phyloP scores from a whole-genome alignment of 2,888 invertebrate species.

The Limnephilus marmoratus region DNA sequence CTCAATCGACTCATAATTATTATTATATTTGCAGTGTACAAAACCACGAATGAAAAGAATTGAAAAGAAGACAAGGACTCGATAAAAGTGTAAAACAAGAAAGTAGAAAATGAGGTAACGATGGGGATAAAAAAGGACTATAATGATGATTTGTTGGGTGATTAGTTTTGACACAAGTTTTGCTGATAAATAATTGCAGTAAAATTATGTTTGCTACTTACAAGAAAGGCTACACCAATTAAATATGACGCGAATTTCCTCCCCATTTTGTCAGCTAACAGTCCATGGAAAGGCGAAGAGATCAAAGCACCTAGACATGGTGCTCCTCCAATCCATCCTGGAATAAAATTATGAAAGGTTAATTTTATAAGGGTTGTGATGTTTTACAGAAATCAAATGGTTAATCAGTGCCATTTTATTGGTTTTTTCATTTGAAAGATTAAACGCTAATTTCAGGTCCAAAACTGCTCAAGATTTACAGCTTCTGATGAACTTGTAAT shows the following conservation, averaged over 20 bases:
- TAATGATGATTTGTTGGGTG: not conserved
- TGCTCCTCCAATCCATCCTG: slow-evolving; percentile 61
- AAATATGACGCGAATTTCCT: slow-evolving; percentile 74
- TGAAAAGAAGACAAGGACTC: no score
- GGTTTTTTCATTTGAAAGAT: no score
- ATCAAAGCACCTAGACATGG: slow-evolving; percentile 75
- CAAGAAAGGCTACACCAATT: slow-evolving; percentile 73
- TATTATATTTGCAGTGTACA: no score
- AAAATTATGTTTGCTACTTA: slow-evolving; percentile 68
- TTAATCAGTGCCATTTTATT: no score
- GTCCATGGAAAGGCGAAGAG: slow-evolving; percentile 74
- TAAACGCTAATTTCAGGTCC: no score
- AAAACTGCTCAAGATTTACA: no score
- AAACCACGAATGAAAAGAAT: no score
- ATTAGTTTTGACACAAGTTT: not conserved
- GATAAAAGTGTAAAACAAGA: no score
- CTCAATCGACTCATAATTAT: no score
- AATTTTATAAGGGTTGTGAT: not conserved
- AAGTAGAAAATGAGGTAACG: not conserved
- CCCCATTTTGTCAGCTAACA: slow-evolving; percentile 73
- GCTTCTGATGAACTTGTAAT: no score
- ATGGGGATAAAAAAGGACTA: not conserved
- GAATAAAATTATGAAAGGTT: not conserved
- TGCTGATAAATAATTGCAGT: not conserved
- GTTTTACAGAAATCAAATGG: no score